A percentile compares a stretch with the other conserved stretches of the same genome.
Evolutionary conservation across 2,888 invertebrate genomes (phyloP).

Genomic region (Horisme vitalbata): DNA sequence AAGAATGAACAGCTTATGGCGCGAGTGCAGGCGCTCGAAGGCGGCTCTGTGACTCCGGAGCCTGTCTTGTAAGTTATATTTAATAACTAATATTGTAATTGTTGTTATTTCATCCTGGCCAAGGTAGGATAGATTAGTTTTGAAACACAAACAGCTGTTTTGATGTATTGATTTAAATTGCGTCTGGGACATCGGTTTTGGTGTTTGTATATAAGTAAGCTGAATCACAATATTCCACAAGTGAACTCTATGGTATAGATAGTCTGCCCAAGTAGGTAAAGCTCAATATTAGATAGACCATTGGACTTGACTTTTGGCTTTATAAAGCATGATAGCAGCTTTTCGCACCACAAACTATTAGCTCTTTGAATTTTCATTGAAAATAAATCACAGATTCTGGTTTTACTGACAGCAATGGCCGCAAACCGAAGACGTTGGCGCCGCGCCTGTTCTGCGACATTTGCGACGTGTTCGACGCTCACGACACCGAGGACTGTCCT

Average conservation of each 20-base stretch:
- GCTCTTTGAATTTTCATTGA: not conserved
- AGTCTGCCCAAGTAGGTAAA: too few species aligned
- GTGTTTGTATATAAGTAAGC: too few species aligned
- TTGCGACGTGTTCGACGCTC: constrained; percentile 97
- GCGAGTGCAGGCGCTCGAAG: constrained; percentile 90
- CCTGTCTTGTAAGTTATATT: constrained; percentile 57
- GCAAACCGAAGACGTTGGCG: constrained; percentile 80
- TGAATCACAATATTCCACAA: too few species aligned
- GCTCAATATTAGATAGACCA: too few species aligned
- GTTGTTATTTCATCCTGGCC: too few species aligned
- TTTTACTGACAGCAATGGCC: constrained; percentile 65
- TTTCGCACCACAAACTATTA: not conserved
- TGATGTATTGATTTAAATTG: too few species aligned
- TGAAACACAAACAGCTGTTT: too few species aligned
- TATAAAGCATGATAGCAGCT: not conserved
- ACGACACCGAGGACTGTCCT: constrained; percentile 99
- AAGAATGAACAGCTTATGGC: constrained; percentile 93
- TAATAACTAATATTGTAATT: not conserved
- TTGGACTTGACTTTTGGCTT: too few species aligned
- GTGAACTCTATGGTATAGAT: too few species aligned
- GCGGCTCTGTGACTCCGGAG: constrained; percentile 71
- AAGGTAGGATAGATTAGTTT: too few species aligned
- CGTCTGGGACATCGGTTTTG: too few species aligned
- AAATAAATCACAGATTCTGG: constrained; percentile 10
- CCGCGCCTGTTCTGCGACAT: constrained; percentile 98